Conservation (phyloP, 1,140 invertebrate species). For the Trichonephila clavipes region DNA sequence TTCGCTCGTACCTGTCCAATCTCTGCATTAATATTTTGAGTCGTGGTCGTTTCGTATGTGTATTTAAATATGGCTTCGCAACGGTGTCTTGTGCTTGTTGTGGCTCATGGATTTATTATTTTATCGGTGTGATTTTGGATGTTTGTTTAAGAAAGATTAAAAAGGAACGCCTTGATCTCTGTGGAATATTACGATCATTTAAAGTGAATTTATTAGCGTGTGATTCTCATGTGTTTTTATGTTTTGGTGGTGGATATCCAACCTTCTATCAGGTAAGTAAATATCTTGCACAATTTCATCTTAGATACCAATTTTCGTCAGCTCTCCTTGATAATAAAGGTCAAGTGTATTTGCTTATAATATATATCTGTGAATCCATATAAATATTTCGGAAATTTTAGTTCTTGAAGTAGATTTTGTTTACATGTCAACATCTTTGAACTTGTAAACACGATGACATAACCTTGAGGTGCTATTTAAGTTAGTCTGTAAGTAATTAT, state of each 20-base stretch:
- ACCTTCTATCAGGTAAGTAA: constrained; percentile 44
- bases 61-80: constrained; percentile 63
- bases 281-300: constrained; percentile 23
- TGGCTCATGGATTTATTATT: constrained; percentile 50
- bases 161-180: background rate
- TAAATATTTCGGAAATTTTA: background rate
- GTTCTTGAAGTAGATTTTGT: background rate
- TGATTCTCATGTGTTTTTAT: constrained; percentile 36
- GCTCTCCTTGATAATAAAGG: constrained; percentile 34
- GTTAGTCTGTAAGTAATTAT: background rate
- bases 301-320: constrained; percentile 18
- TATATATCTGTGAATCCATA: background rate
- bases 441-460: background rate
- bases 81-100: constrained; percentile 46
- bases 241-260: constrained; percentile 44
- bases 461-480: background rate
- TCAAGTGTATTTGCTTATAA: constrained; percentile 23
- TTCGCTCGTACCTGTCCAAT: constrained; percentile 41
- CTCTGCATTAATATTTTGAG: constrained; percentile 61
- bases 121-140: background rate
- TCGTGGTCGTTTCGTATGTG: constrained; percentile 66
- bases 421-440: background rate
- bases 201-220: background rate
- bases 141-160: background rate
- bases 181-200: constrained; percentile 22